Conservation (phyloP, 2,888 invertebrate species). For the Mythimna pallens region DNA sequence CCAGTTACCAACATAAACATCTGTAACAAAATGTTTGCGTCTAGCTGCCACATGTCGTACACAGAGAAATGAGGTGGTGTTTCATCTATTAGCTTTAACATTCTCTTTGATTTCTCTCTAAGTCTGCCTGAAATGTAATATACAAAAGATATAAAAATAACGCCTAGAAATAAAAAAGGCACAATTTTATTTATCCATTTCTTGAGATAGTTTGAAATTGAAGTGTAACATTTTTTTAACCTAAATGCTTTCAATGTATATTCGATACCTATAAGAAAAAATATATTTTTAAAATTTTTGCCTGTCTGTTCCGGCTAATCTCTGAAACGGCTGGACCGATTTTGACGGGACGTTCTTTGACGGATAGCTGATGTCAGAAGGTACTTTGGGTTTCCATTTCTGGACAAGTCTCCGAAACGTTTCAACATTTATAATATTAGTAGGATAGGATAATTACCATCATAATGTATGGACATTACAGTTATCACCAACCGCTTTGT, state of each 20-base stretch:
- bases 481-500: constrained; percentile 75
- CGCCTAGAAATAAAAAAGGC: neutral
- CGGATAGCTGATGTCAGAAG: too few species aligned
- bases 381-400: too few species aligned
- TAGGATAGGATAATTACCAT: constrained; percentile 67
- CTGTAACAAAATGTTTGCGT: constrained; percentile 66
- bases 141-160: neutral
- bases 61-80: constrained; percentile 74
- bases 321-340: too few species aligned
- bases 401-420: too few species aligned
- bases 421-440: too few species aligned
- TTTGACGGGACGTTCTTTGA: too few species aligned
- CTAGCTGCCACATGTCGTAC: constrained; percentile 74
- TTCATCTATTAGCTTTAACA: constrained; percentile 78
- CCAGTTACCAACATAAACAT: constrained; percentile 70
- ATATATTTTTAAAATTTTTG: too few species aligned
- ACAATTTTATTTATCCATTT: neutral
- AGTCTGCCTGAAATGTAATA: constrained; percentile 74
- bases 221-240: too few species aligned
- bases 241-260: too few species aligned
- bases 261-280: too few species aligned
- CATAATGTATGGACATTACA: constrained; percentile 73
- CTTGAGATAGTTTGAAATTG: neutral
- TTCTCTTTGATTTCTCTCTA: constrained; percentile 78
- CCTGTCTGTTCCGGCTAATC: too few species aligned